Base-by-base conservation (phyloP, 2,113 vertebrate genomes). In the Poicephalus meyeri region DNA sequence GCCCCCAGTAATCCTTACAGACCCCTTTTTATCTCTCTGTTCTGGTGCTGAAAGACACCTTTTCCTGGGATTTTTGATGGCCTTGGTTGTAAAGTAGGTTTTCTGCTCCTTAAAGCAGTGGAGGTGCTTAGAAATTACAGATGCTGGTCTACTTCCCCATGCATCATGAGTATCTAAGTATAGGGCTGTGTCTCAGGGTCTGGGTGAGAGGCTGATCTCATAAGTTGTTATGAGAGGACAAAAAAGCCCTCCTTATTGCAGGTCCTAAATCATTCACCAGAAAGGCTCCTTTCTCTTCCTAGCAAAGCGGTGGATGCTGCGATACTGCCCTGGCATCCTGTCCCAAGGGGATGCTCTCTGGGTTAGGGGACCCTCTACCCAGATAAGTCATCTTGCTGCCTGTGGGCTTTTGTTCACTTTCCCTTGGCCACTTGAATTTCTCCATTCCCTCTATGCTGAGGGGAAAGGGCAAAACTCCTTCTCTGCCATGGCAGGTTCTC, bases 291-390 rank as follows among this genome's bases (percentile, higher is more conserved):
- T 85, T 74, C 42, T 46, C 47, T 68, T 91, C 70, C 79, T 55
- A 4, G 9, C 33, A 35, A 81, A 61, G 50, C 1, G 1, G 5
- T 35, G 26, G 70, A 15, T 1, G 3, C 65, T 78, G 65, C 1
- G 0, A 41, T 66, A 55, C 55, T 91, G 63, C 35, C 0, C 0
- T 63, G 63, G 55, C 60, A 31, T 66, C 46, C 46, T 70, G 26
- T 81, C 47, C 73, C 35, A 39, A 31, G 47, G 46, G 35, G 9
- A 16, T 4, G 0, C 68, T 71, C 55, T 64, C 29, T 2, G 11
- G 35, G 46, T 7, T 10, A 31, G 58, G n/a, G 61, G 13, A 86
- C 24, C 25, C 35, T 71, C 53, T 85, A 42, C 64, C 37, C 49
- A 13, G 28, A 12, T 47, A 23, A 47, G 12, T 18, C 3, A 8